Evolutionary conservation across 2,113 vertebrate species (phyloP).

Genomic region (Tragulus kanchil): DNA sequence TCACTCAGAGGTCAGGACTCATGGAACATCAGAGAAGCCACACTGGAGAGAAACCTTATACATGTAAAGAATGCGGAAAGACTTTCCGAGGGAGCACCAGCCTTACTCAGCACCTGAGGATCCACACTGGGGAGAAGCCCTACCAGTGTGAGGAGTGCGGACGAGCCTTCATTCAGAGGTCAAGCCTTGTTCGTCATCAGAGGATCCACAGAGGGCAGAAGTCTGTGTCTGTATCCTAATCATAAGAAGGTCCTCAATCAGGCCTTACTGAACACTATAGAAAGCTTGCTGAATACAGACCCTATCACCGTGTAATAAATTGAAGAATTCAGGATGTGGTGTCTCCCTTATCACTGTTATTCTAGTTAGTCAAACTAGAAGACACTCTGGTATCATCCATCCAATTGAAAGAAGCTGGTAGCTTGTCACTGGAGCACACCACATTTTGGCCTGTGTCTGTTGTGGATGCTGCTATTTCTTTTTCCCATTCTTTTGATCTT

Average conservation of each 20-base stretch:
- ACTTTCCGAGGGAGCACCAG: neutral
- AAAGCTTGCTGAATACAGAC: neutral
- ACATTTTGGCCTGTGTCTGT: neutral
- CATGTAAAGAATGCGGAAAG: neutral
- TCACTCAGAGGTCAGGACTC: neutral
- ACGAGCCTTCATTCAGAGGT: neutral
- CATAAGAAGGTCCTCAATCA: neutral
- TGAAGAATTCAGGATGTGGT: neutral
- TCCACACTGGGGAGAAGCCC: neutral
- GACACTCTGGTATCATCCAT: neutral
- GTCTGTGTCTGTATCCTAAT: neutral
- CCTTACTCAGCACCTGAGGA: neutral
- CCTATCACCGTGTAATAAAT: neutral
- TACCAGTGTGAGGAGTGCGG: neutral
- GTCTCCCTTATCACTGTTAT: neutral
- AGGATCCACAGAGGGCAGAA: neutral
- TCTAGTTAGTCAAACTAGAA: neutral
- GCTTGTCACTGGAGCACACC: neutral
- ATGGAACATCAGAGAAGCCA: neutral
- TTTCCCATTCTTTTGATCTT: neutral
- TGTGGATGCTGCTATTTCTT: neutral
- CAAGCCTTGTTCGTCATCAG: neutral
- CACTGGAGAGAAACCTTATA: neutral
- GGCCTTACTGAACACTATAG: neutral
- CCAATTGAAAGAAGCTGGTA: neutral